phyloP scores from a whole-genome alignment of 2,797 vertebrate species.

The Tapirus indicus region DNA sequence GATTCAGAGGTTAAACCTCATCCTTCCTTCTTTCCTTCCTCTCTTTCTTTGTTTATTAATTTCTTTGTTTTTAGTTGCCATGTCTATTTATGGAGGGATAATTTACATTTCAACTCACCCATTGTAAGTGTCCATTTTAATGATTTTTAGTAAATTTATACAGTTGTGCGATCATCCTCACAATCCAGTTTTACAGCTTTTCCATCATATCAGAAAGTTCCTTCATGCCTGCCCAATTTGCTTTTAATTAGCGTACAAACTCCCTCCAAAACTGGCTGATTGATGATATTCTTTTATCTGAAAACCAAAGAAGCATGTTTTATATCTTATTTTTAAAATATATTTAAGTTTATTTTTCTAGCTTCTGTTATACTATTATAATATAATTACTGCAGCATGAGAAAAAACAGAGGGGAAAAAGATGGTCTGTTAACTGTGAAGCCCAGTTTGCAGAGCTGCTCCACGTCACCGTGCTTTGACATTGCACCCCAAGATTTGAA shows the following conservation, averaged over 20 bases:
- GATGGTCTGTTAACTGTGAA: neutral
- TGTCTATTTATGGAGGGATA: neutral
- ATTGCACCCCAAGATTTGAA: neutral
- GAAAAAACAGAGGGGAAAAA: neutral
- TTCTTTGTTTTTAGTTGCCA: neutral
- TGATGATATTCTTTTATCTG: neutral
- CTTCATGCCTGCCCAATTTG: neutral
- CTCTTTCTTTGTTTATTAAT: neutral
- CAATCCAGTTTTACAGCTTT: slow-evolving; percentile 10
- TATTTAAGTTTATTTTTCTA: slow-evolving; percentile 26
- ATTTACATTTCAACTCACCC: neutral
- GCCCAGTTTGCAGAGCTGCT: neutral
- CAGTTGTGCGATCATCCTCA: neutral
- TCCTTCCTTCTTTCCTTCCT: neutral
- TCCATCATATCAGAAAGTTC: neutral
- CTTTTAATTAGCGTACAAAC: neutral
- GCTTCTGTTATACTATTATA: neutral
- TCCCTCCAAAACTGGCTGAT: neutral
- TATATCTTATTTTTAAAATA: slow-evolving; percentile 29
- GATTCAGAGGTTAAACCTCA: neutral
- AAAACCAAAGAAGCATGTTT: slow-evolving; percentile 28
- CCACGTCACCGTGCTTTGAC: neutral
- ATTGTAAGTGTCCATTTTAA: neutral
- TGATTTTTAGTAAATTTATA: neutral
- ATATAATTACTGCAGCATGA: neutral